phyloP scores from a whole-genome alignment of 1,140 invertebrate genomes.

The Drosophila insularis region DNA sequence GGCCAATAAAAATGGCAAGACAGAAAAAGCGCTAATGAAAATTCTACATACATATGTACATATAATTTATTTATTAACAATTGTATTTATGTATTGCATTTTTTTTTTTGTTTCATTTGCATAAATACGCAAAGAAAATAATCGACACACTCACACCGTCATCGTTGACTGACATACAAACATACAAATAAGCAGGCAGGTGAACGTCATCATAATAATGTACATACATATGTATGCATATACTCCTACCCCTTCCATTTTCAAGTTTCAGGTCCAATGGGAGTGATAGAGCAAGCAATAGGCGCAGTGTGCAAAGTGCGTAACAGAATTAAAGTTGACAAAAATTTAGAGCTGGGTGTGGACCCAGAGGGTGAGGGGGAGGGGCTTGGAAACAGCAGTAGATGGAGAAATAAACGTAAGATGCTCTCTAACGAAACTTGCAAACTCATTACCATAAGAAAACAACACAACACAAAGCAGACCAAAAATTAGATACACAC shows the following conservation, averaged over 20 bases:
- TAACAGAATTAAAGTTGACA: slow-evolving; percentile 16
- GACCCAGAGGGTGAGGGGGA: not conserved
- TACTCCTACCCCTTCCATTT: slow-evolving; percentile 1
- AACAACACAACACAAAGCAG: slow-evolving; percentile 65
- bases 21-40: slow-evolving; percentile 47
- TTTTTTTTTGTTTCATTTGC: slow-evolving; percentile 55
- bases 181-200: not conserved
- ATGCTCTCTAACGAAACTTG: slow-evolving; percentile 42
- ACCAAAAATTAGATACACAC: slow-evolving; percentile 40
- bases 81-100: slow-evolving; percentile 56
- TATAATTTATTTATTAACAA: slow-evolving; percentile 61
- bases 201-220: slow-evolving; percentile 11
- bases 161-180: not conserved
- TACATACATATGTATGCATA: not conserved
- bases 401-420: slow-evolving; percentile 30
- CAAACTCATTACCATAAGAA: slow-evolving; percentile 75
- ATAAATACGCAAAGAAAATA: slow-evolving; percentile 27
- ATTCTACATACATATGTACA: slow-evolving; percentile 18
- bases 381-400: slow-evolving; percentile 20
- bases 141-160: not conserved
- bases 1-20: slow-evolving; percentile 64
- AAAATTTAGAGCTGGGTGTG: not conserved
- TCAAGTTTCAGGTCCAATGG: not conserved
- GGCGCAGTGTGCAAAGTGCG: slow-evolving; percentile 11
- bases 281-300: not conserved